Evolutionary conservation across 2,113 vertebrate species (phyloP), one percentile per base, ranked within the genome.

Genomic region (Hippolais icterina): DNA sequence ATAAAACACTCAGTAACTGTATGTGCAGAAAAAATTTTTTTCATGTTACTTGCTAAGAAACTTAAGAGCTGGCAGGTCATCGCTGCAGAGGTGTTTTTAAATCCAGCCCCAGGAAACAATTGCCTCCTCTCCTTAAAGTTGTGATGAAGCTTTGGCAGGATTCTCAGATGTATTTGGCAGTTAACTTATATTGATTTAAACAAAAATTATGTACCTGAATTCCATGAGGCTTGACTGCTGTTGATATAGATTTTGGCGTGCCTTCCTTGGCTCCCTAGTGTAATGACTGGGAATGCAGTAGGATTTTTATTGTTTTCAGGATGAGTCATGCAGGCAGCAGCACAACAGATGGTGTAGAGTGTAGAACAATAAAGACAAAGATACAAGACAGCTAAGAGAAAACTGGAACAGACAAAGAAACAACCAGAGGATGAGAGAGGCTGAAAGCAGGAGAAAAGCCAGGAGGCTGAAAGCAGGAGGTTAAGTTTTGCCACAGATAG

Each of bases 301-400:
- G 92, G 86, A 89, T 92, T 96, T 96, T 87, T 92, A 85, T 82
- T 91, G 90, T 94, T 93, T 83, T 89, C 71, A 87, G 64, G 60
- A 82, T 96, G 91, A 96, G 63, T 96, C 91, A 96, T 95, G n/a
- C 79, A 96, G 76, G 71, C 87, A 95, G 91, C 74, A 95, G 72
- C 66, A 95, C 64, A 90, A 63, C 88, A 95, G 86, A 96, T 96
- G 94, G 70, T 72, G 63, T 7, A 2, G 57, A 76, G 76, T 87
- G 93, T 68, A 65, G 85, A 91, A 92, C 71, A 90, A 90, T 86
- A 91, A 63, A 91, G 94, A 81, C 21, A 69, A 94, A 94, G 69
- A 75, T 74, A 85, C 15, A 44, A 96, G 83, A 93, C 88, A 83
- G 52, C 75, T 81, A 57, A 61, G 78, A 94, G 71, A 92, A 86